Base-by-base conservation (phyloP, 2,797 vertebrate species). In the Ibycter americanus region DNA sequence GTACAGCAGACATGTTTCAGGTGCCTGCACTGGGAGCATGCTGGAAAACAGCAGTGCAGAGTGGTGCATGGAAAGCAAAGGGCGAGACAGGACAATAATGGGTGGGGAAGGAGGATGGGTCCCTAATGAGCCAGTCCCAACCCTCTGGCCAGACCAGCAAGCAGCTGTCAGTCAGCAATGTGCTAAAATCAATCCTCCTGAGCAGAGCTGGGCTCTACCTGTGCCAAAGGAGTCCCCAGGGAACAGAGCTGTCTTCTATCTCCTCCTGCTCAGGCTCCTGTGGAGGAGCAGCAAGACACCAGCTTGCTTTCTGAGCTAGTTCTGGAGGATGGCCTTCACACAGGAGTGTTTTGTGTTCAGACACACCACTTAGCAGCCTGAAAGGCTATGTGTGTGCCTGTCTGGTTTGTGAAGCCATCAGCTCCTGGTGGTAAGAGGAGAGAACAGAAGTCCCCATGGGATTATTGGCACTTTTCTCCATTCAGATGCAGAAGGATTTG, bases 1-100 rank as follows among this genome's bases (percentile, higher is more conserved):
- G 81, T 91, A 89, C 82, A 54, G 92, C 42, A 95, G 92, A 89
- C 71, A 93, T 5, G 13, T 83, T 93, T 88, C 81, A 87, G 94
- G 87, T 15, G 54, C 89, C 84, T 68, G 89, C 68, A 62, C 63
- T 0, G 5, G 87, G 46, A 92, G 73, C 22, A 4, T 5, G 77
- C 74, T 88, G 95, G 74, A 91, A 92, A 52, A 76, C 68, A 83
- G 87, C 62, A 58, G 34, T 70, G 72, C 42, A 38, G 87, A 3
- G 3, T 3, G 1, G 54, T 26, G 84, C 79, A 92, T 78, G 54
- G 65, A 40, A 63, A 74, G 90, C 36, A 56, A 62, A 73, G 89
- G 58, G 51, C 72, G 49, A 79, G 29, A 36, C 52, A 32, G 46
- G 5, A 20, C n/a, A 1, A 36, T 79, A 32, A 85, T 65, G 61